Conservation (phyloP, 2,888 invertebrate species). For the Cerastoderma edule region DNA sequence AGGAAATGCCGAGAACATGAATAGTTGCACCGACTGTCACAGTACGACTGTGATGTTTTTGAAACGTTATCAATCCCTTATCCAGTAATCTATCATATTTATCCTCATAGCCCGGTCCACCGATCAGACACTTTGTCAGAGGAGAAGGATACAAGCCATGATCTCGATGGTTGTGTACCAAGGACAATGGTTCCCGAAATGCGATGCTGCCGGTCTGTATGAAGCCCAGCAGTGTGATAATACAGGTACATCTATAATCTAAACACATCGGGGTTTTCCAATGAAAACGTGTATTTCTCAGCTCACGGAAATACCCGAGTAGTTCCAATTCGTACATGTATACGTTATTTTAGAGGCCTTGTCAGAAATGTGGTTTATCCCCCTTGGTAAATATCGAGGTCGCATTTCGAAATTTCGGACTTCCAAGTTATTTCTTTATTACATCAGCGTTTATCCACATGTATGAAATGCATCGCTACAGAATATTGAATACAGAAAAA, state of each 20-base stretch:
- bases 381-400: too few relatives aligned
- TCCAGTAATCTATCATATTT: too few relatives aligned
- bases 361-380: too few relatives aligned
- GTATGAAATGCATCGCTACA: too few relatives aligned
- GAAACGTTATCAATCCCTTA: too few relatives aligned
- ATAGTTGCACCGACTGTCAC: too few relatives aligned
- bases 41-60: too few relatives aligned
- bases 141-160: slow-evolving; percentile 56
- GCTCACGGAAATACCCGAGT: neutral
- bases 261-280: neutral
- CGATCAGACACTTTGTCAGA: slow-evolving; percentile 59
- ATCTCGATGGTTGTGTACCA: slow-evolving; percentile 70
- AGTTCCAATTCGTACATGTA: neutral
- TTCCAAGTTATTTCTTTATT: too few relatives aligned
- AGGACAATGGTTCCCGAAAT: slow-evolving; percentile 75
- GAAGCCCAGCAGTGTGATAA: slow-evolving; percentile 74
- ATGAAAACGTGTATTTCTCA: neutral
- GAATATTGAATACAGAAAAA: too few relatives aligned
- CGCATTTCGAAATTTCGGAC: too few relatives aligned
- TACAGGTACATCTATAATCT: slow-evolving; percentile 55
- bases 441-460: too few relatives aligned
- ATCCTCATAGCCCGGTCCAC: slow-evolving; percentile 27
- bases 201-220: slow-evolving; percentile 70
- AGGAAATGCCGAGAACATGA: too few relatives aligned
- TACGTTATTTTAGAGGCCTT: neutral